Evolutionary conservation across 2,888 invertebrate species (phyloP).

Genomic region (Eilema caniola): DNA sequence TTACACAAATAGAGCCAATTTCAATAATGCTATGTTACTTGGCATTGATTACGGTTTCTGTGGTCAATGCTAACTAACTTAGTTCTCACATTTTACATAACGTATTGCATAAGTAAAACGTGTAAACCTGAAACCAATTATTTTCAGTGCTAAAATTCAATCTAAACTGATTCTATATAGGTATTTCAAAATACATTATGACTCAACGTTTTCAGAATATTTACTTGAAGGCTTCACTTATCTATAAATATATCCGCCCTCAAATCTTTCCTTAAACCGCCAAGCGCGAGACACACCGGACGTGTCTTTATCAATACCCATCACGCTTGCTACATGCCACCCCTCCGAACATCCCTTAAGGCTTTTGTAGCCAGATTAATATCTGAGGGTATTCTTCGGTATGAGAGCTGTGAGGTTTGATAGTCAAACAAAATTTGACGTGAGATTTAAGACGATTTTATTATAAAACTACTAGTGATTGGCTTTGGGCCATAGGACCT

Average conservation of each 20-base stretch:
- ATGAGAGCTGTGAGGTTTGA: constrained; percentile 13
- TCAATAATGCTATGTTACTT: neutral
- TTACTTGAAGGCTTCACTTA: neutral
- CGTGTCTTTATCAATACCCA: constrained; percentile 45
- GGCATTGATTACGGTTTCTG: no score
- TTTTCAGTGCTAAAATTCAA: neutral
- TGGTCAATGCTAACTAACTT: neutral
- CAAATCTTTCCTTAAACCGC: constrained; percentile 27
- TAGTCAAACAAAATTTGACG: neutral
- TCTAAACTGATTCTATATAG: no score
- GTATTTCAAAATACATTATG: neutral
- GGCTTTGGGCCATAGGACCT: no score
- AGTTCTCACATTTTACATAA: neutral
- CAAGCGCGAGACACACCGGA: constrained; percentile 37
- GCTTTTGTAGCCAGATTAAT: constrained; percentile 37
- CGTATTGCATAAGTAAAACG: neutral
- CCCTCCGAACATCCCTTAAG: constrained; percentile 31
- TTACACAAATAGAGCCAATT: neutral
- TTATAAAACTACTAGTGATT: neutral
- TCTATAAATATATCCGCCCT: constrained; percentile 6
- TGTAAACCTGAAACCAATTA: neutral
- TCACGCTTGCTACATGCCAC: constrained; percentile 35
- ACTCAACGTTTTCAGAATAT: constrained; percentile 9
- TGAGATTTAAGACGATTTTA: neutral
- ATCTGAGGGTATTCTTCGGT: constrained; percentile 33